Conservation (phyloP, 37 sponge, comb jelly and placozoan genomes). For the Amphimedon queenslandica region DNA sequence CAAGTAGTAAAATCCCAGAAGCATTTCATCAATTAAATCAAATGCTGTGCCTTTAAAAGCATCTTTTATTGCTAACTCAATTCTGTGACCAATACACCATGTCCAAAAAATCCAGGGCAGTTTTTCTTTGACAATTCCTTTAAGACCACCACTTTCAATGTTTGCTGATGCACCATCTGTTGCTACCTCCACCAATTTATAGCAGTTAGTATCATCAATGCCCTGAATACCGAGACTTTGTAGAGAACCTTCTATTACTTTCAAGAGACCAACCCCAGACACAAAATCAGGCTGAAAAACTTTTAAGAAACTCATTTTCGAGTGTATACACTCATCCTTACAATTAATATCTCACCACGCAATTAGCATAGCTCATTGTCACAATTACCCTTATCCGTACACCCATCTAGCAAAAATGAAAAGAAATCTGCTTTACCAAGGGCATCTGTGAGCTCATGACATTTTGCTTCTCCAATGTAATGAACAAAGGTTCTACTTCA, state of each 20-base stretch:
- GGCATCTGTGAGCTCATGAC: constrained; percentile 2
- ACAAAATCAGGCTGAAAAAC: constrained; percentile 27
- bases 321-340: constrained; percentile 48
- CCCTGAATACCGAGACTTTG: constrained; percentile 27
- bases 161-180: constrained; percentile 70
- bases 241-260: constrained; percentile 17
- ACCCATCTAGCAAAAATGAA: constrained; percentile 49
- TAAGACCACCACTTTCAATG: constrained; percentile 37
- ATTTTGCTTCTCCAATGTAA: constrained; percentile 34
- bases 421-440: constrained; percentile 44
- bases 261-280: constrained; percentile 38
- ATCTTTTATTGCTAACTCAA: constrained; percentile 62
- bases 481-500: constrained; percentile 19
- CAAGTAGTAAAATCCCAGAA: constrained; percentile 46
- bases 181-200: constrained; percentile 43
- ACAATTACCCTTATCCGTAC: constrained; percentile 38
- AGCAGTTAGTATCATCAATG: constrained; percentile 29
- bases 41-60: constrained; percentile 54
- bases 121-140: constrained; percentile 53
- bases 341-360: constrained; percentile 41
- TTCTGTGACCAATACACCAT: constrained; percentile 74
- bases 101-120: constrained; percentile 72
- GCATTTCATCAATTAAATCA: constrained; percentile 67
- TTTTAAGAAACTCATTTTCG: constrained; percentile 23
- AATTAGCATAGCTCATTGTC: constrained; percentile 59